Evolutionary conservation across 23 tunicate genomes (phyloP).

Genomic region (Ascidia mentula): DNA sequence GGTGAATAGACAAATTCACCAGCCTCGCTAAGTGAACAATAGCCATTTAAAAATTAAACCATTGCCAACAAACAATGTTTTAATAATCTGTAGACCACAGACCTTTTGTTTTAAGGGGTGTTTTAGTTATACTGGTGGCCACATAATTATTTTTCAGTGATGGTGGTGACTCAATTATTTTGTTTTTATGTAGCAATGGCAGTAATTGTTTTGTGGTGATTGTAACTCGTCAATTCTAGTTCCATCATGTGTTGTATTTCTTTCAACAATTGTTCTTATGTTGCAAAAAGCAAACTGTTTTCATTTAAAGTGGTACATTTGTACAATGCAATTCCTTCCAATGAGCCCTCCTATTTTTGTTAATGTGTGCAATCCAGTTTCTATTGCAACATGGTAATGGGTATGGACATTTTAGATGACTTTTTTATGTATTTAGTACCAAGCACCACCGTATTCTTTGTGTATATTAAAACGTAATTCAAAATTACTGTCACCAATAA

Average conservation of each 20-base stretch:
- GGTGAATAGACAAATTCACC: constrained; percentile 76
- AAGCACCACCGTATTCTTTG: neutral
- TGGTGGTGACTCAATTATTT: neutral
- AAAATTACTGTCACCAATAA: too few relatives aligned
- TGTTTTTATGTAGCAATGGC: neutral
- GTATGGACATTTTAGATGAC: neutral
- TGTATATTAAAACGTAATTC: too few relatives aligned
- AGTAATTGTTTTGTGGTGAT: neutral
- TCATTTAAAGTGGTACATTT: neutral
- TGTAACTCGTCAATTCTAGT: neutral
- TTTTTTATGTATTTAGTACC: neutral
- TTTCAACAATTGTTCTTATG: too few relatives aligned
- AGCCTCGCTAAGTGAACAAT: constrained; percentile 58
- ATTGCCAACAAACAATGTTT: constrained; percentile 2
- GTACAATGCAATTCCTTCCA: neutral
- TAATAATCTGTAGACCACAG: neutral
- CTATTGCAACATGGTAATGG: too few relatives aligned
- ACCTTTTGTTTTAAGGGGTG: neutral
- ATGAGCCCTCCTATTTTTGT: neutral
- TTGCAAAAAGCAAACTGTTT: too few relatives aligned
- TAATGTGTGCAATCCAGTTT: neutral
- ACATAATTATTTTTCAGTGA: neutral
- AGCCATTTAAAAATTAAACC: neutral
- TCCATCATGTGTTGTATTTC: too few relatives aligned
- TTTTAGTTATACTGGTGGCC: neutral